Percentiles rank a stretch among this genome's conserved stretches.
These are phyloP conservation scores for Hirtodrosophila duncani DNA, from an alignment of 2,888 invertebrate species.

Conservation along the genomic window DNA sequence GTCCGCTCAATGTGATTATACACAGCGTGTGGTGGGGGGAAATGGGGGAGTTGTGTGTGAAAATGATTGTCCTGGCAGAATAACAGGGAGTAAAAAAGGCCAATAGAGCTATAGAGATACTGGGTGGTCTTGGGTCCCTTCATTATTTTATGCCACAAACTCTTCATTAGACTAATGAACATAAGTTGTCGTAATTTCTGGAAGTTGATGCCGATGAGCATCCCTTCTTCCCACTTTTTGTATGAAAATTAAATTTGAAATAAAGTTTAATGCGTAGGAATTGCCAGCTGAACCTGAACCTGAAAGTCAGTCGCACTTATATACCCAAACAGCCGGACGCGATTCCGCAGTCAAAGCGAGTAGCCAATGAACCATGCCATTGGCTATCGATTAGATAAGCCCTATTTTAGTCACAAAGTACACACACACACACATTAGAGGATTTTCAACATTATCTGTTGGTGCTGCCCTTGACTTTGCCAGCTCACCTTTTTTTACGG, in stretches of 20 bases:
- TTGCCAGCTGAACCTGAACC: constrained; percentile 16
- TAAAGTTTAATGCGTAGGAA: constrained; percentile 15
- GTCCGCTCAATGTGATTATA: too few relatives aligned
- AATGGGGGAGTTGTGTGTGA: too few relatives aligned
- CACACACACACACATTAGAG: constrained; percentile 27
- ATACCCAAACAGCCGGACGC: constrained; percentile 8
- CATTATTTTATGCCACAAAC: constrained; percentile 35
- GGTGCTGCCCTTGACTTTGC: constrained; percentile 65
- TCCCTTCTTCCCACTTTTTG: constrained; percentile 6
- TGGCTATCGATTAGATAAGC: constrained; percentile 68
- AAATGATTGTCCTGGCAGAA: too few relatives aligned
- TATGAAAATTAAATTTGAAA: background rate
- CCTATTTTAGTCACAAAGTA: constrained; percentile 61
- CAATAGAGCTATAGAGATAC: background rate
- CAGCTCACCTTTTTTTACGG: constrained; percentile 34
- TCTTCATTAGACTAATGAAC: constrained; percentile 71
- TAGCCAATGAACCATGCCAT: constrained; percentile 31
- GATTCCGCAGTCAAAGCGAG: too few relatives aligned
- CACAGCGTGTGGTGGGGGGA: too few relatives aligned
- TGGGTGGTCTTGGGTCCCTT: constrained; percentile 6
- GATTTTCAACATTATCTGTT: too few relatives aligned
- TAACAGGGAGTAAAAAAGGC: constrained; percentile 24
- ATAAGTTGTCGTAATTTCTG: constrained; percentile 60
- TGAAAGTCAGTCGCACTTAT: constrained; percentile 11
- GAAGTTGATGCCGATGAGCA: constrained; percentile 29